phyloP scores from a whole-genome alignment of 2,888 invertebrate species.

The Adelphocoris suturalis region DNA sequence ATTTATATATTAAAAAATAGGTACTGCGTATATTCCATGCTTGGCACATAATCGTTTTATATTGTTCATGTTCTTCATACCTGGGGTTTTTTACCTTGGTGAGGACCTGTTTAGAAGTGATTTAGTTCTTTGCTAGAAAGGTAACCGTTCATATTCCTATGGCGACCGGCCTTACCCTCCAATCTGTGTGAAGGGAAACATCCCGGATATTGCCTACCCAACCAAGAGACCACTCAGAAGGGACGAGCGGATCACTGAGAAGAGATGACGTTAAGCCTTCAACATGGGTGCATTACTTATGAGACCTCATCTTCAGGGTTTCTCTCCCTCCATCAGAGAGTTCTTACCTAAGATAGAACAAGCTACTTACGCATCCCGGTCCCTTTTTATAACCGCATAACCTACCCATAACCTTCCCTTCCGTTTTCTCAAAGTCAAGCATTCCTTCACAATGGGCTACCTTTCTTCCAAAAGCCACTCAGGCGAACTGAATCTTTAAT shows the following conservation, averaged over 20 bases:
- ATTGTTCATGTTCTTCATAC: no score
- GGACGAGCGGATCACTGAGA: conserved; percentile 25
- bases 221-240: conserved; percentile 1
- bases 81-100: no score
- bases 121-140: no score
- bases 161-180: not conserved
- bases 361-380: conserved; percentile 45
- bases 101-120: no score
- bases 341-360: conserved; percentile 53
- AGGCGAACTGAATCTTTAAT: conserved; percentile 58
- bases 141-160: conserved; percentile 11
- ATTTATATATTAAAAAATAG: no score
- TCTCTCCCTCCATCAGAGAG: conserved; percentile 23
- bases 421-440: conserved; percentile 57
- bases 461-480: conserved; percentile 52
- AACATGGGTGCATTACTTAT: conserved; percentile 41
- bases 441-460: conserved; percentile 57
- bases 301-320: conserved; percentile 46
- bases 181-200: not conserved
- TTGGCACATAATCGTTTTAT: no score
- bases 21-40: no score
- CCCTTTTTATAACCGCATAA: conserved; percentile 57
- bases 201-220: conserved; percentile 3
- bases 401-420: conserved; percentile 30
- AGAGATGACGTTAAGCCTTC: conserved; percentile 53